These are phyloP conservation scores for Chionis minor DNA, from an alignment of 2,113 vertebrate genomes.

Conservation along the genomic window DNA sequence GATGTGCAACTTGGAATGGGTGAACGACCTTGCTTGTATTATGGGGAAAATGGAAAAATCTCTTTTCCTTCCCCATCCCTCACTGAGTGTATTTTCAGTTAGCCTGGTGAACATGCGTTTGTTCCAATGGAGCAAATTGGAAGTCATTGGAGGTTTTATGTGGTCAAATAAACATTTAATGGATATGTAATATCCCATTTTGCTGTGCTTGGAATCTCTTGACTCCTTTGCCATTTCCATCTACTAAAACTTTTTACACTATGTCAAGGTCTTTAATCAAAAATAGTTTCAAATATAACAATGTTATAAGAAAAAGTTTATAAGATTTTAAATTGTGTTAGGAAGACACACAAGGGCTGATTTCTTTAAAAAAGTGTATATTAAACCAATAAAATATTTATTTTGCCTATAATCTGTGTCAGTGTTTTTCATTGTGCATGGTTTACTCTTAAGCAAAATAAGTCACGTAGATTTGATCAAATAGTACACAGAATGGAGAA, in stretches of 20 bases:
- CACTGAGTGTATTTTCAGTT: conserved; percentile 50
- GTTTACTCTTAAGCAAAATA: not conserved
- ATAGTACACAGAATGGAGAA: not conserved
- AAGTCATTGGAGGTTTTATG: conserved; percentile 38
- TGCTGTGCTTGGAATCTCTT: conserved; percentile 53
- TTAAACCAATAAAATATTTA: conserved; percentile 87
- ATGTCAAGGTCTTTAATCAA: conserved; percentile 73
- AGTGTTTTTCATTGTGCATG: not conserved
- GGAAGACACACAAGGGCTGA: conserved; percentile 73
- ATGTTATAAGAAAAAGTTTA: conserved; percentile 65
- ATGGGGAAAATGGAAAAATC: conserved; percentile 39
- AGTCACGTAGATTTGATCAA: not conserved
- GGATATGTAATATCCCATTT: conserved; percentile 57
- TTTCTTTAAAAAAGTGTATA: conserved; percentile 68
- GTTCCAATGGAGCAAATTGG: not conserved
- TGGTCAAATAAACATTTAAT: conserved; percentile 48
- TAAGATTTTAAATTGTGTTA: conserved; percentile 72
- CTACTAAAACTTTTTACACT: conserved; percentile 54
- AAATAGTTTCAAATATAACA: conserved; percentile 68
- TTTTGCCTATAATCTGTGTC: conserved; percentile 76
- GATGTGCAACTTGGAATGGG: conserved; percentile 52
- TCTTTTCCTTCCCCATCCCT: conserved; percentile 16
- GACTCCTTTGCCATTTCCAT: conserved; percentile 57
- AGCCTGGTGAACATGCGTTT: conserved; percentile 8
- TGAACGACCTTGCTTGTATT: conserved; percentile 48